These are phyloP conservation scores for Siniperca obscura DNA, from an alignment of 2,797 vertebrate genomes.

Conservation along the genomic window DNA sequence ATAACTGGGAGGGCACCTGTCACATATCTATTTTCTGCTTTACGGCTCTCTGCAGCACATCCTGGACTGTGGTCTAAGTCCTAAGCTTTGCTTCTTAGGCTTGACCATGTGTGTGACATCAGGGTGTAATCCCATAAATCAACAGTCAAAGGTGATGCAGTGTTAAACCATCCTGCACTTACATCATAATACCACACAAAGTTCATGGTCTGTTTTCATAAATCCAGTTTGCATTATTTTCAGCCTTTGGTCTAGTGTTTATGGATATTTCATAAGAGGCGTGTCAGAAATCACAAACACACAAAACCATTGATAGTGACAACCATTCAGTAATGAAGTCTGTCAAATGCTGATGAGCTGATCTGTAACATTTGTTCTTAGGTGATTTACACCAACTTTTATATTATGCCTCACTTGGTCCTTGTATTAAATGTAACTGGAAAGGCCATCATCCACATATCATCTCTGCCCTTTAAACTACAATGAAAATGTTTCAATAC, in stretches of 20 bases:
- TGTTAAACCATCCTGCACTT: conserved; percentile 57
- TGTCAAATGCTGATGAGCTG: background rate
- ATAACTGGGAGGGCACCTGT: conserved; percentile 40
- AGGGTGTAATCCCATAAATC: conserved; percentile 81
- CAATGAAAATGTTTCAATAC: conserved; percentile 50
- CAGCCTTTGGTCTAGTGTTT: conserved; percentile 14
- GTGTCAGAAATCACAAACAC: conserved; percentile 24
- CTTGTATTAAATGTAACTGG: conserved; percentile 24
- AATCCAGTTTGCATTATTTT: background rate
- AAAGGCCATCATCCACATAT: conserved; percentile 51
- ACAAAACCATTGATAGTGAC: conserved; percentile 17
- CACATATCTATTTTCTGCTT: conserved; percentile 32
- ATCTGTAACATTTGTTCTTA: conserved; percentile 4
- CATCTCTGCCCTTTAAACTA: conserved; percentile 35
- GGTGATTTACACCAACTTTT: background rate
- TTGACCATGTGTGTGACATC: conserved; percentile 74
- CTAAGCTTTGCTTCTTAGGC: conserved; percentile 79
- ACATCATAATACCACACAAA: conserved; percentile 27
- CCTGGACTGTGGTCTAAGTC: conserved; percentile 69
- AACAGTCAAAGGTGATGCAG: conserved; percentile 71
- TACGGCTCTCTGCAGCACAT: conserved; percentile 57
- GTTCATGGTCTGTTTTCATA: conserved; percentile 3
- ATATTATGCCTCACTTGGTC: conserved; percentile 7
- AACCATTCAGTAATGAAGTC: conserved; percentile 15
- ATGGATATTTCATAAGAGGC: background rate